A percentile compares a stretch with the other conserved stretches of the same genome.
Conservation (phyloP, 2,113 vertebrate genomes). For the Strix uralensis region DNA sequence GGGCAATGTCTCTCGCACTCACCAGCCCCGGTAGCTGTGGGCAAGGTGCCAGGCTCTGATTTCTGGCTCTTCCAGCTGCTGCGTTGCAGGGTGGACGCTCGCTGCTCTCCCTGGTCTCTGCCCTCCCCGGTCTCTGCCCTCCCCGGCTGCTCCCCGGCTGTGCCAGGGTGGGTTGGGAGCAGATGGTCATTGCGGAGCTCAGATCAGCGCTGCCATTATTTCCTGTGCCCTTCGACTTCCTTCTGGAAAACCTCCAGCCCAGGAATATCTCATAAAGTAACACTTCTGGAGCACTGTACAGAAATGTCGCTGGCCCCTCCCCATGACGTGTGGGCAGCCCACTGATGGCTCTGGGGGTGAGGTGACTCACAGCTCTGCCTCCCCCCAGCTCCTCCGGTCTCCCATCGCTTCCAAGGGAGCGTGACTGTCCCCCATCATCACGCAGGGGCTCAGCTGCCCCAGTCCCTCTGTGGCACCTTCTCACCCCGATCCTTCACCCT, state of each 20-base stretch:
- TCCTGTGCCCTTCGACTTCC: too few relatives aligned
- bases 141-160: not conserved
- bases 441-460: not conserved
- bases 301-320: fast-evolving
- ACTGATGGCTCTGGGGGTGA: not conserved
- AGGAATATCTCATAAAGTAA: not conserved
- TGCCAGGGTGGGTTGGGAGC: not conserved
- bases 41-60: too few relatives aligned
- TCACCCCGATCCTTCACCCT: not conserved
- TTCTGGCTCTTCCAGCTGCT: not conserved
- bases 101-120: too few relatives aligned
- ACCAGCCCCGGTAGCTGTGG: fast-evolving
- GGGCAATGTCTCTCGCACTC: not conserved
- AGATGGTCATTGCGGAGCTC: fast-evolving
- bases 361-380: not conserved
- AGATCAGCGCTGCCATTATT: fast-evolving
- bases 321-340: not conserved
- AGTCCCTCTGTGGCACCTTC: not conserved
- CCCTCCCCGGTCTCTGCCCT: too few relatives aligned
- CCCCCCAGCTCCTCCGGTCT: not conserved
- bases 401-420: fast-evolving
- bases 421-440: not conserved
- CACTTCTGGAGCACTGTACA: not conserved
- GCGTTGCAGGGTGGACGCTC: too few relatives aligned
- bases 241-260: not conserved